Conservation (phyloP, 2,797 vertebrate genomes). For the Enoplosus armatus region DNA sequence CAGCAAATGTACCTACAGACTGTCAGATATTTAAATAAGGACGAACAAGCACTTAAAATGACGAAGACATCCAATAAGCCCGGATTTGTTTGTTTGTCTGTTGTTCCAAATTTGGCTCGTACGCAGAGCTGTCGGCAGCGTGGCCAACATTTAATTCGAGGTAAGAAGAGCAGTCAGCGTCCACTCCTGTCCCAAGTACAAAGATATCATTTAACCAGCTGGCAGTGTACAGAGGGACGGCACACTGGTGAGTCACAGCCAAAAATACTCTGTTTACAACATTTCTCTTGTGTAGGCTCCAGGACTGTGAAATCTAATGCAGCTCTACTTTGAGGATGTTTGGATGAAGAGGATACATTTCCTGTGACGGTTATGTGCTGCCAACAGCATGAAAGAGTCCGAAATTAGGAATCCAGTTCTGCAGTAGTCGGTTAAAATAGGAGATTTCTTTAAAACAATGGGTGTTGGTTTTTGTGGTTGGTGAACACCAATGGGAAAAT, state of each 20-base stretch:
- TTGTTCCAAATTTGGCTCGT: conserved; percentile 21
- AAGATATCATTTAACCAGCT: conserved; percentile 47
- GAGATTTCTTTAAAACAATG: conserved; percentile 1
- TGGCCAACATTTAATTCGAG: conserved; percentile 38
- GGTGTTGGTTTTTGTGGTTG: not conserved
- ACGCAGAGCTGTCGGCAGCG: not conserved
- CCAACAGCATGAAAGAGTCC: conserved; percentile 37
- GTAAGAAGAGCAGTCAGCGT: conserved; percentile 33
- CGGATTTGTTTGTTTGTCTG: conserved; percentile 4
- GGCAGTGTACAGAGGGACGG: conserved; percentile 40
- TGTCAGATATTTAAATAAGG: not conserved
- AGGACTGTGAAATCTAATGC: conserved; percentile 43
- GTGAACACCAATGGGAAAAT: not conserved
- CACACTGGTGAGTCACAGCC: conserved; percentile 63
- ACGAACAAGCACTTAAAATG: not conserved
- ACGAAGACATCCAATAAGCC: conserved; percentile 1
- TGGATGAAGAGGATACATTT: conserved; percentile 63
- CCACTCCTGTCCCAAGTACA: conserved; percentile 37
- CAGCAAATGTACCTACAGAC: not conserved
- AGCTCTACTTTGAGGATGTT: conserved; percentile 68
- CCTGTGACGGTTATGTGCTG: conserved; percentile 48
- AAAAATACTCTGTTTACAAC: conserved; percentile 75
- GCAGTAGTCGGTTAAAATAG: not conserved
- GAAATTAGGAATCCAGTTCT: conserved; percentile 33
- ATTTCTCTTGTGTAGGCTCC: conserved; percentile 56